Evolutionary conservation across 2,888 invertebrate genomes (phyloP).

Genomic region (Augiades crinisus): DNA sequence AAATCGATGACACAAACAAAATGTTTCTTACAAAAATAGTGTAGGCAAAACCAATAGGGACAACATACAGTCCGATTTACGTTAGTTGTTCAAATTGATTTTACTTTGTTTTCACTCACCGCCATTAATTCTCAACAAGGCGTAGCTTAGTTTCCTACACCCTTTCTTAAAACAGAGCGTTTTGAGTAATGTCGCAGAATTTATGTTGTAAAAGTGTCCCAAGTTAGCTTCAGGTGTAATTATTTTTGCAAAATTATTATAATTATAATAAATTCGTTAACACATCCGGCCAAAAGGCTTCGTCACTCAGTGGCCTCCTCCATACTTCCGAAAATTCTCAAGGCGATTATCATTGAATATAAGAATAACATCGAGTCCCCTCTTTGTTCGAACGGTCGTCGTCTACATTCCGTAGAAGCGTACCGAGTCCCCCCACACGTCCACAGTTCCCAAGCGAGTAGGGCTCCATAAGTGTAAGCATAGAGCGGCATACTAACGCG

Average conservation of each 20-base stretch:
- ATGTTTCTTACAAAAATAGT: background rate
- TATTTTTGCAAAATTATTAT: too few species aligned
- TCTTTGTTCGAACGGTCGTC: too few species aligned
- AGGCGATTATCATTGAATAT: too few species aligned
- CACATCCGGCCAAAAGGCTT: too few species aligned
- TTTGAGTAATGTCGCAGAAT: too few species aligned
- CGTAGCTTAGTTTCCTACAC: slow-evolving; percentile 16
- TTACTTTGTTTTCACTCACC: slow-evolving; percentile 44
- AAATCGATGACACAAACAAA: too few species aligned
- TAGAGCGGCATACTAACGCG: slow-evolving; percentile 28
- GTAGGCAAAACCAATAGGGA: background rate
- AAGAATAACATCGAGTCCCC: too few species aligned
- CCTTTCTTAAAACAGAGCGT: background rate
- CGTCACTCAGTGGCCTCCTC: background rate
- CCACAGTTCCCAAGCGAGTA: background rate
- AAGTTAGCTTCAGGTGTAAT: background rate
- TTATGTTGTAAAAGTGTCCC: too few species aligned
- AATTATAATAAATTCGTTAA: too few species aligned
- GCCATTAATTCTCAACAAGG: slow-evolving; percentile 36
- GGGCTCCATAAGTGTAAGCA: slow-evolving; percentile 1
- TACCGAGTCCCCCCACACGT: background rate
- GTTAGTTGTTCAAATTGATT: slow-evolving; percentile 34
- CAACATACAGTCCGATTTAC: slow-evolving; percentile 25
- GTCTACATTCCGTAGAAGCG: background rate
- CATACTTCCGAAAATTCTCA: background rate